Evolutionary conservation across 2,888 invertebrate genomes (phyloP).

Genomic region (Cistogaster globosa): DNA sequence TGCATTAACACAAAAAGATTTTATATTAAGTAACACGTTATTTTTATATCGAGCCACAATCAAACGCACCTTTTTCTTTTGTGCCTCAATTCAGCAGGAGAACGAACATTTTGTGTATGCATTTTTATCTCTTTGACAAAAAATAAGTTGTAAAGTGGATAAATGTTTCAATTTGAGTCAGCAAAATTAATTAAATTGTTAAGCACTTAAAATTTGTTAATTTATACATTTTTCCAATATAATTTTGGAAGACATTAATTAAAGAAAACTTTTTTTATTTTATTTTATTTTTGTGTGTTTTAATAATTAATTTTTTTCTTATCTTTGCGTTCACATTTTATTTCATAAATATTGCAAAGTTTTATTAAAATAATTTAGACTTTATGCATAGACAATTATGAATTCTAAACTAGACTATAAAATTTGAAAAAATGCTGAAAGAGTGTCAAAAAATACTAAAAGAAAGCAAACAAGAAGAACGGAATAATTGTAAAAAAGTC

Average conservation of each 20-base stretch:
- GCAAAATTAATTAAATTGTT: background rate
- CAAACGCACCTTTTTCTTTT: slow-evolving; percentile 80
- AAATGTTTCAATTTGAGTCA: background rate
- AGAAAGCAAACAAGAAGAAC: slow-evolving; percentile 13
- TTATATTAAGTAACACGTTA: background rate
- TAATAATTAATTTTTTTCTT: background rate
- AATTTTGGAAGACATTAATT: slow-evolving; percentile 23
- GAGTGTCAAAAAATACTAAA: slow-evolving; percentile 38
- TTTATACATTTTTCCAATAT: background rate
- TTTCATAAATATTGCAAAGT: background rate
- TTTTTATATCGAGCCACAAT: background rate
- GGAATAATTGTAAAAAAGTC: slow-evolving; percentile 1
- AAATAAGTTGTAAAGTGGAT: background rate
- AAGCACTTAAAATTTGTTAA: background rate
- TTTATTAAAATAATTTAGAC: slow-evolving; percentile 19
- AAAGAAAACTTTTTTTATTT: background rate
- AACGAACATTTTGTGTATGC: slow-evolving; percentile 79
- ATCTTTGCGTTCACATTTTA: background rate
- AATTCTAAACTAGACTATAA: slow-evolving; percentile 48
- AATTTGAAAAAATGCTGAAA: slow-evolving; percentile 38
- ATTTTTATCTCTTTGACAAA: slow-evolving; percentile 64
- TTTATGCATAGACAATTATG: slow-evolving; percentile 59
- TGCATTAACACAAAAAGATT: background rate
- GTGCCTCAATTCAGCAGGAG: slow-evolving; percentile 81
- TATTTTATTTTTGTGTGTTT: slow-evolving; percentile 1